These are phyloP conservation scores for Poecile atricapillus DNA, from an alignment of 2,113 vertebrate species.

Conservation along the genomic window DNA sequence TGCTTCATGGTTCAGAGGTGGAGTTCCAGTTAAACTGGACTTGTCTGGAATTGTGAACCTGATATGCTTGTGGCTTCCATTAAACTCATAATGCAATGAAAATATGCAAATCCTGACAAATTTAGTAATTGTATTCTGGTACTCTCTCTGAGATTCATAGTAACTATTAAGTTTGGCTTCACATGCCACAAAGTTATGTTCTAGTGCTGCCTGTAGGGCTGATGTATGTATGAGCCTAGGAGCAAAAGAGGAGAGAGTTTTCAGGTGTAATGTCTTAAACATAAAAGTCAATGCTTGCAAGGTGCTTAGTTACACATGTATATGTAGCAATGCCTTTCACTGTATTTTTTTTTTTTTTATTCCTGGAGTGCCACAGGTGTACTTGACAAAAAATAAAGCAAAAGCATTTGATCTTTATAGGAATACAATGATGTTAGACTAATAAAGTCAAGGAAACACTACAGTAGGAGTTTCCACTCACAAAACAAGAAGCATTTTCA, in stretches of 20 bases:
- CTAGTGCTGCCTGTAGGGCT: not conserved
- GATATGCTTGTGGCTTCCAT: not conserved
- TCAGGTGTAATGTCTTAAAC: not conserved
- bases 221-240: not conserved
- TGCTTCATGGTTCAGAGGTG: not conserved
- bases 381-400: not conserved
- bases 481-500: not conserved
- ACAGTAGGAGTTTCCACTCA: not conserved
- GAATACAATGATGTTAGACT: not conserved
- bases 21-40: not conserved
- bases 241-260: not conserved
- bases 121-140: not conserved
- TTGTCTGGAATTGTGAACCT: not conserved
- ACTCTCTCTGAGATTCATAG: not conserved
- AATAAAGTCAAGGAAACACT: not conserved
- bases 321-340: not conserved
- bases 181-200: not conserved
- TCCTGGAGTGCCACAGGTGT: not conserved
- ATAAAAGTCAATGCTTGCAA: not conserved
- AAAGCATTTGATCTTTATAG: not conserved
- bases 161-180: not conserved
- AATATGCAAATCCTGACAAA: not conserved
- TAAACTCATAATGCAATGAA: not conserved
- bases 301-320: not conserved
- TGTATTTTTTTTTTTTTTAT: not conserved